These are phyloP conservation scores for Cettia cetti DNA, from an alignment of 2,113 vertebrate species.

Conservation along the genomic window DNA sequence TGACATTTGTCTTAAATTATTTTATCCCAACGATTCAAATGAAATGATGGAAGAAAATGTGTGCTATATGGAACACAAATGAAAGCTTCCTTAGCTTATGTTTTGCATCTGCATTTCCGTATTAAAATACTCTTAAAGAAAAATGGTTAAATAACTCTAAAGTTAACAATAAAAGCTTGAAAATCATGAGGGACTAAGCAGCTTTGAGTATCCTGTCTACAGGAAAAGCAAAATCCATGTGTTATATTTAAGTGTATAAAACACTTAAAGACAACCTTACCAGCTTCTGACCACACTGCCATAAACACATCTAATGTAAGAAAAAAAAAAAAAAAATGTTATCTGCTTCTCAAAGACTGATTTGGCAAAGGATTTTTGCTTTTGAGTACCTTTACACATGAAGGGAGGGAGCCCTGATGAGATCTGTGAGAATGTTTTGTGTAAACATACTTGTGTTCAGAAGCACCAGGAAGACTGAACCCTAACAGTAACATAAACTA, in stretches of 20 bases:
- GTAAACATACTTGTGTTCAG: neutral
- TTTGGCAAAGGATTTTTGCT: neutral
- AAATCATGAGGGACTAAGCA: neutral
- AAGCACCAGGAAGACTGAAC: neutral
- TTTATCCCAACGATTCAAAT: neutral
- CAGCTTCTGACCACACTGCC: neutral
- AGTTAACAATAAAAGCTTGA: neutral
- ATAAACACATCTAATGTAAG: neutral
- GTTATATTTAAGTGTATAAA: neutral
- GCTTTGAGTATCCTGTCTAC: neutral
- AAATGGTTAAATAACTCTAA: neutral
- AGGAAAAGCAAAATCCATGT: neutral
- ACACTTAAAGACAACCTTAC: no score
- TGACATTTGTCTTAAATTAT: neutral
- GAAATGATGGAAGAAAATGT: neutral
- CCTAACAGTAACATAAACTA: neutral
- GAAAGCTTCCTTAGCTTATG: neutral
- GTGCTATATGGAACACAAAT: neutral
- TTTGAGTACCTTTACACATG: neutral
- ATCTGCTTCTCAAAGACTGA: neutral
- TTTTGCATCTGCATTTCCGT: neutral
- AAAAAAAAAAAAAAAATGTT: no score
- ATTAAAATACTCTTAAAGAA: neutral
- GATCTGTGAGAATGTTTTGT: neutral
- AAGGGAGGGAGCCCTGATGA: neutral